Evolutionary conservation across 2,113 vertebrate genomes (phyloP), one percentile per base, ranked within the genome.

Genomic region (Tilapia sparmanii): DNA sequence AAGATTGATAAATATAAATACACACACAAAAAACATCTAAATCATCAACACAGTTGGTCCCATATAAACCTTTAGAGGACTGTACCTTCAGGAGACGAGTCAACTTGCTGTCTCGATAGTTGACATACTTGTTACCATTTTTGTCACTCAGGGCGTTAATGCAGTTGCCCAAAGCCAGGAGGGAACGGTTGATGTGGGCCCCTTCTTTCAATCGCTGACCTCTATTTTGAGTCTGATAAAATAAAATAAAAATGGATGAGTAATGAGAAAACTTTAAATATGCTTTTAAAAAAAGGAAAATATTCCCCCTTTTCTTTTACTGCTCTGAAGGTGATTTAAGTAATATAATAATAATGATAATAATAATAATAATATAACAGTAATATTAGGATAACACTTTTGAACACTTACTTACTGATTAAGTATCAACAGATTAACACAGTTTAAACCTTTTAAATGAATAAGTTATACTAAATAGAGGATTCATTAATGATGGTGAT

Each of bases 31-130:
- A 52, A 24, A 3, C 42, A 19, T 54, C n/a, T 10, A 10, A 83
- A 47, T 38, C 3, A 57, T 78, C 40, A 71, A 45, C 24, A 26
- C 2, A 40, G 40, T 6, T 24, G 40, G 10, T 52, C 4, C 3
- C 1, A 13, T 10, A 53, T n/a, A 68, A 22, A 4, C 16, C n/a
- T 50, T 31, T 47, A 29, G 71, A 76, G 6, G 42, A 12, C 57
- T 8, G 8, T 94, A 98, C 98, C 98, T 99, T 99, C 33, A 98
- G 96, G 9, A 99, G 97, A 12, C 98, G 96, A 2, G 98, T 98
- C 91, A 99, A 95, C 93, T 99, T 99, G 97, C 98, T 99, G 97
- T 99, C 98, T 0, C 98, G 94, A 24, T 98, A 99, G 96, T 98
- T 99, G 95, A 99, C 89, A 13, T 98, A 98, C 83, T 98, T 98